Percentiles rank a stretch among this genome's conserved stretches.
These are phyloP conservation scores for Salvelinus alpinus DNA, from an alignment of 2,113 vertebrate species.

Conservation along the genomic window DNA sequence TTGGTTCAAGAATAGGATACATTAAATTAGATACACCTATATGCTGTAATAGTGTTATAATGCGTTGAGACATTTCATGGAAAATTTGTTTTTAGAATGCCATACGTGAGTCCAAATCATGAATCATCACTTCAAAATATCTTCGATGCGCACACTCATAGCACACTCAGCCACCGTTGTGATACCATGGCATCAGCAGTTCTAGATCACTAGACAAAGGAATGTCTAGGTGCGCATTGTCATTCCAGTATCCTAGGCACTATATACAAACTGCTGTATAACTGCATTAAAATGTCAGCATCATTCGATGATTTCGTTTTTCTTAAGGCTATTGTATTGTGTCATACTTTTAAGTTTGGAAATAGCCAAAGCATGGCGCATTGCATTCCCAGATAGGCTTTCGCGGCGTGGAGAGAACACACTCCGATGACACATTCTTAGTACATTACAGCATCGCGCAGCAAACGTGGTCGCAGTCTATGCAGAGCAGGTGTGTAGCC, in stretches of 20 bases:
- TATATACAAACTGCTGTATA: constrained; percentile 68
- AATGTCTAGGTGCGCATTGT: constrained; percentile 35
- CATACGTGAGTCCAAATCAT: background rate
- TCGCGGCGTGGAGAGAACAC: background rate
- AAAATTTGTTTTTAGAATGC: too few relatives aligned
- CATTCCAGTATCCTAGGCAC: constrained; percentile 17
- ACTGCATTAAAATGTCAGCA: constrained; percentile 52
- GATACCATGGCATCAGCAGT: constrained; percentile 17
- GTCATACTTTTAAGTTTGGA: background rate
- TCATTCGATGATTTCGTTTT: constrained; percentile 16
- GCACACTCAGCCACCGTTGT: background rate
- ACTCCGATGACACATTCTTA: background rate
- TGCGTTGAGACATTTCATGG: background rate
- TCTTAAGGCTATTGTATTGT: background rate
- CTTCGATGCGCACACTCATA: constrained; percentile 2
- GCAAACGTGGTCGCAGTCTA: constrained; percentile 8
- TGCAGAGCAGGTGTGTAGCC: background rate
- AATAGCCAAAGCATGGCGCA: background rate
- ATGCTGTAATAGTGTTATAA: background rate
- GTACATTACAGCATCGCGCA: background rate
- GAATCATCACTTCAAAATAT: background rate
- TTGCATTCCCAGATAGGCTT: background rate
- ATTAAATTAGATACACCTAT: background rate
- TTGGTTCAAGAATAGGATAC: background rate
- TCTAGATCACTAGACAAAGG: constrained; percentile 69